Evolutionary conservation across 2,797 vertebrate species (phyloP).

Genomic region (Gastrophryne carolinensis): DNA sequence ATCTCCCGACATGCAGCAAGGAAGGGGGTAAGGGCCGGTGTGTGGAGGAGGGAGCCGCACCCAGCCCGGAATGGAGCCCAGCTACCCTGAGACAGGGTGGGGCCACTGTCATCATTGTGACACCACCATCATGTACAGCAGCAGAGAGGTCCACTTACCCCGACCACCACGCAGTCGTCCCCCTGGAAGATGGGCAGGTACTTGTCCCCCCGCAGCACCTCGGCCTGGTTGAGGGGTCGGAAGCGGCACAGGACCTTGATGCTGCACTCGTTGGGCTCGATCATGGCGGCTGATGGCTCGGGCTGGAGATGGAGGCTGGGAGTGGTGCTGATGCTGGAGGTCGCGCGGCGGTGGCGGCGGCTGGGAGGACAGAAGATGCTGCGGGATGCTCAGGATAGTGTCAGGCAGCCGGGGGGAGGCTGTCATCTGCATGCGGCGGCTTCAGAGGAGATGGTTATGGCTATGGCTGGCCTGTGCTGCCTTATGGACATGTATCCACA

Average conservation of each 20-base stretch:
- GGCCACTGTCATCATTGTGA: neutral
- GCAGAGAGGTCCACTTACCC: constrained; percentile 72
- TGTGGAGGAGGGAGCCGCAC: constrained; percentile 22
- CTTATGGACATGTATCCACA: neutral
- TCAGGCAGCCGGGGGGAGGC: neutral
- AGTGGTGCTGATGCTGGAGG: no score
- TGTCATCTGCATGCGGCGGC: neutral
- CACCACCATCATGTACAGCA: neutral
- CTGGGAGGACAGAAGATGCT: neutral
- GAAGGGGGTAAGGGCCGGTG: neutral
- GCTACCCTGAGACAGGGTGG: constrained; percentile 9
- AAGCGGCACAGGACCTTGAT: constrained; percentile 95
- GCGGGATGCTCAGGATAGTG: neutral
- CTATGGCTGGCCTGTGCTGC: neutral
- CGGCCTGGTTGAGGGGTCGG: constrained; percentile 86
- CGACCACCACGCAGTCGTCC: constrained; percentile 86
- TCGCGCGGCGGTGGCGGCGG: no score
- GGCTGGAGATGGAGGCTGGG: no score
- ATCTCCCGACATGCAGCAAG: neutral
- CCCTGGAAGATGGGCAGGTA: constrained; percentile 88
- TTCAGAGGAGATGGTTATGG: neutral
- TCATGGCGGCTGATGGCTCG: no score
- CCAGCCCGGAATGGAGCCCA: constrained; percentile 9
- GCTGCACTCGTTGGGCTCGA: constrained; percentile 88
- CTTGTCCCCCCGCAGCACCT: constrained; percentile 87